A percentile compares a stretch with the other conserved stretches of the same genome.
phyloP scores from a whole-genome alignment of 2,888 invertebrate genomes.

The Steinernema scapterisci region DNA sequence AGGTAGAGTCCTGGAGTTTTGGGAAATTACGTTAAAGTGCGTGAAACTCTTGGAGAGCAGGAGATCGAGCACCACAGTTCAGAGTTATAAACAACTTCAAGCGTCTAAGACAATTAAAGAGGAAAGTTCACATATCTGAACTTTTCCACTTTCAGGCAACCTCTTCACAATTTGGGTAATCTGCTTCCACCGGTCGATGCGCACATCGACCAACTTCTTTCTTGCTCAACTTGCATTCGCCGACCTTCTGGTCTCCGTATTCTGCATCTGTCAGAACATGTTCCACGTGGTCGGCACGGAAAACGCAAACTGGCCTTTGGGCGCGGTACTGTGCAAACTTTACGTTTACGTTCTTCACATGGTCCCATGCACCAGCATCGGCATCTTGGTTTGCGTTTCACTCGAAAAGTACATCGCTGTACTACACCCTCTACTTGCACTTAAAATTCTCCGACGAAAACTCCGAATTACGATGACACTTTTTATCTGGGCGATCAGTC shows the following conservation, averaged over 20 bases:
- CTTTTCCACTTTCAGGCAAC: conserved; percentile 75
- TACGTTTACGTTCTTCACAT: conserved; percentile 86
- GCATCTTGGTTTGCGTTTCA: conserved; percentile 83
- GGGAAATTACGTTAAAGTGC: conserved; percentile 12
- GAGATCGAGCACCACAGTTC: neutral
- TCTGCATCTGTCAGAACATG: conserved; percentile 87
- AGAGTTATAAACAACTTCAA: conserved; percentile 23
- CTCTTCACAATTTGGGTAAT: conserved; percentile 85
- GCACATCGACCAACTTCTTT: conserved; percentile 89
- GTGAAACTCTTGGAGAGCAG: neutral
- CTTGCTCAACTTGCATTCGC: conserved; percentile 87
- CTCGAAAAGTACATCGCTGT: conserved; percentile 83
- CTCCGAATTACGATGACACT: conserved; percentile 51
- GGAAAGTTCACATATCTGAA: too few relatives aligned
- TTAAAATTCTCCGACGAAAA: conserved; percentile 56
- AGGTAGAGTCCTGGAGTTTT: neutral
- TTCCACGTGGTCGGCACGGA: conserved; percentile 76
- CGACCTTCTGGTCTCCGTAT: conserved; percentile 87
- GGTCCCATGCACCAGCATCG: conserved; percentile 83
- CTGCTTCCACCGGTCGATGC: conserved; percentile 79
- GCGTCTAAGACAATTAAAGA: too few relatives aligned
- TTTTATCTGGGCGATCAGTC: conserved; percentile 35
- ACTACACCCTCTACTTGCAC: conserved; percentile 60
- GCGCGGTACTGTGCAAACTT: conserved; percentile 85
- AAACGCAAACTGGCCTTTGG: conserved; percentile 68